These are phyloP conservation scores for Pangasius mekongensis DNA, from an alignment of 2,797 vertebrate species.

Conservation along the genomic window DNA sequence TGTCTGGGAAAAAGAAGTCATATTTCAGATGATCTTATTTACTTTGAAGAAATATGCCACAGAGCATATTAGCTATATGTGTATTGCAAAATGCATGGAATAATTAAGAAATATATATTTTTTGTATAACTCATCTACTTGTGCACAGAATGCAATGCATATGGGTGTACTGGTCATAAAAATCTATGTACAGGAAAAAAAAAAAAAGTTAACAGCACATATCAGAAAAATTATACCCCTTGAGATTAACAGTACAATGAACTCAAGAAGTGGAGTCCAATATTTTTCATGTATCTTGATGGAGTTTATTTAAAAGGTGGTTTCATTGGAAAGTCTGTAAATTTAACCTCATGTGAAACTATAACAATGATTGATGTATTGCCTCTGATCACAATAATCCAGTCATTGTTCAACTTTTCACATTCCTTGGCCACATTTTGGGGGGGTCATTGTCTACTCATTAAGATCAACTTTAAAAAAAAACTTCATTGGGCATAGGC, in stretches of 20 bases:
- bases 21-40: constrained; percentile 38
- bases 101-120: constrained; percentile 57
- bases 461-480: neutral
- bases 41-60: constrained; percentile 44
- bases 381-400: neutral
- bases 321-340: neutral
- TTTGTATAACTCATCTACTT: constrained; percentile 54
- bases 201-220: neutral
- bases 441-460: no score
- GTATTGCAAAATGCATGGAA: constrained; percentile 58
- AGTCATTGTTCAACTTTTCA: neutral
- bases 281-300: neutral
- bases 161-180: constrained; percentile 19
- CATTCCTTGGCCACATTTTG: neutral
- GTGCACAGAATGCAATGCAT: constrained; percentile 43
- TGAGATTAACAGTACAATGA: neutral
- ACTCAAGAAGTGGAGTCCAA: neutral
- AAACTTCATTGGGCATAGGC: neutral
- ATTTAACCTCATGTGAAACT: neutral
- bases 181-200: constrained; percentile 19
- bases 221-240: neutral
- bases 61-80: constrained; percentile 36
- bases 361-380: neutral
- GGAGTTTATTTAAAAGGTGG: neutral
- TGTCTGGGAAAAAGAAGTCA: constrained; percentile 32